Percentiles rank a stretch among this genome's conserved stretches.
Conservation (phyloP, 2,888 invertebrate genomes). For the Agriopis aurantiaria region DNA sequence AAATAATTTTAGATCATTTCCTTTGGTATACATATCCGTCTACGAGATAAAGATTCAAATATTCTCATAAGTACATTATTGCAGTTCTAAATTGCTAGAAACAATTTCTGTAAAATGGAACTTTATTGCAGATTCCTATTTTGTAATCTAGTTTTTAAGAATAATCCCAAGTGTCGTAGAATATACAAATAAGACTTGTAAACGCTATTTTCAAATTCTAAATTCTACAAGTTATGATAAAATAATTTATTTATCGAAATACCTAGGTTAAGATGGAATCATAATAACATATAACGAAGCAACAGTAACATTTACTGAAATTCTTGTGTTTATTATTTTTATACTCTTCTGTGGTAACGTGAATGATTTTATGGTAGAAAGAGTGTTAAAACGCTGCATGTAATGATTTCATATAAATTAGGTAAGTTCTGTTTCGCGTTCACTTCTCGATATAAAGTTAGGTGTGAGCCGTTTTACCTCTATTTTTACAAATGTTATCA, state of each 20-base stretch:
- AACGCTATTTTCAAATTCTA: slow-evolving; percentile 62
- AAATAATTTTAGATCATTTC: background rate
- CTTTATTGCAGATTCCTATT: slow-evolving; percentile 85
- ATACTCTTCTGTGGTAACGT: slow-evolving; percentile 16
- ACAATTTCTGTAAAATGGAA: slow-evolving; percentile 34
- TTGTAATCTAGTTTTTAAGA: slow-evolving; percentile 78
- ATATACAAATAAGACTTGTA: slow-evolving; percentile 32
- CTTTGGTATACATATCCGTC: slow-evolving; percentile 35
- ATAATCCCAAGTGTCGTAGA: slow-evolving; percentile 65
- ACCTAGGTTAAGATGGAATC: slow-evolving; percentile 65
- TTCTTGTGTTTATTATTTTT: slow-evolving; percentile 13
- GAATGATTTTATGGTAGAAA: background rate
- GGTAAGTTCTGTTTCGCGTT: background rate
- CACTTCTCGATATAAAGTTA: slow-evolving; percentile 3
- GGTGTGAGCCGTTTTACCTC: slow-evolving; percentile 14
- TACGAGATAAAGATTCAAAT: slow-evolving; percentile 28
- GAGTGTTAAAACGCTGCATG: background rate
- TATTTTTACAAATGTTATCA: slow-evolving; percentile 10
- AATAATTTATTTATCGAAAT: slow-evolving; percentile 65
- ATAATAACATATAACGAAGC: slow-evolving; percentile 41
- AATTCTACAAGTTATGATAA: slow-evolving; percentile 52
- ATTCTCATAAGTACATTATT: slow-evolving; percentile 35
- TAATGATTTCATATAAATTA: background rate
- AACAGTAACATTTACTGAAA: slow-evolving; percentile 21
- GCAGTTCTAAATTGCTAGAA: slow-evolving; percentile 46